Evolutionary conservation across 2,113 vertebrate species (phyloP).

Genomic region (Chascanopsetta lugubris): DNA sequence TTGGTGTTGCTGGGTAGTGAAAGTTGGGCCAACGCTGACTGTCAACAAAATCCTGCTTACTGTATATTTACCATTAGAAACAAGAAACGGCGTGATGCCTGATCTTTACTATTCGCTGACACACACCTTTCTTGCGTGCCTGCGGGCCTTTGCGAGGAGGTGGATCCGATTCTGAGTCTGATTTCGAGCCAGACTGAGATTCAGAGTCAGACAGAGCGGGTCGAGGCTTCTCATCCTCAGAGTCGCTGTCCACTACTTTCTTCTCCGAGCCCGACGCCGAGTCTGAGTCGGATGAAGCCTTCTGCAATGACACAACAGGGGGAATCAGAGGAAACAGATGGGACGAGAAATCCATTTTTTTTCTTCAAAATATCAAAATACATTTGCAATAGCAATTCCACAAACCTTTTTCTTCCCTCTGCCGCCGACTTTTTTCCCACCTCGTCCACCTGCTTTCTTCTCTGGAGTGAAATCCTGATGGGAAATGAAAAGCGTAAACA

Average conservation of each 20-base stretch:
- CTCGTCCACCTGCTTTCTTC: conserved; percentile 85
- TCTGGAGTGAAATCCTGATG: conserved; percentile 93
- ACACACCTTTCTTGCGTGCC: conserved; percentile 86
- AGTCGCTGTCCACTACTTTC: conserved; percentile 74
- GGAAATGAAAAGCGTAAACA: background rate
- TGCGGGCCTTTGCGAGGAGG: conserved; percentile 86
- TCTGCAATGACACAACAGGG: conserved; percentile 69
- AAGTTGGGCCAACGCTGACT: no score
- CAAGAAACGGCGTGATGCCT: no score
- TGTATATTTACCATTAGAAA: no score
- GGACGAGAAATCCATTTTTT: background rate
- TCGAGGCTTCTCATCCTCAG: conserved; percentile 83
- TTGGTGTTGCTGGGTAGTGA: no score
- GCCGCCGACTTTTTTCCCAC: conserved; percentile 82
- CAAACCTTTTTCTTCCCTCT: conserved; percentile 80
- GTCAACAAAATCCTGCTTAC: no score
- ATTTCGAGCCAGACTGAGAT: conserved; percentile 83
- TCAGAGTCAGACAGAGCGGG: conserved; percentile 82
- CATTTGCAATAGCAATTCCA: no score
- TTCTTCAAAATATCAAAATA: no score
- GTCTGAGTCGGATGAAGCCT: conserved; percentile 82
- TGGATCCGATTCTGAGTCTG: conserved; percentile 88
- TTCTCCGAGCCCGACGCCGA: conserved; percentile 84
- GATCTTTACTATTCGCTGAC: no score
- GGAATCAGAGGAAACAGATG: background rate